Percentiles rank a stretch among this genome's conserved stretches.
phyloP scores from a whole-genome alignment of 1,140 invertebrate genomes.

The Calycopis cecrops region DNA sequence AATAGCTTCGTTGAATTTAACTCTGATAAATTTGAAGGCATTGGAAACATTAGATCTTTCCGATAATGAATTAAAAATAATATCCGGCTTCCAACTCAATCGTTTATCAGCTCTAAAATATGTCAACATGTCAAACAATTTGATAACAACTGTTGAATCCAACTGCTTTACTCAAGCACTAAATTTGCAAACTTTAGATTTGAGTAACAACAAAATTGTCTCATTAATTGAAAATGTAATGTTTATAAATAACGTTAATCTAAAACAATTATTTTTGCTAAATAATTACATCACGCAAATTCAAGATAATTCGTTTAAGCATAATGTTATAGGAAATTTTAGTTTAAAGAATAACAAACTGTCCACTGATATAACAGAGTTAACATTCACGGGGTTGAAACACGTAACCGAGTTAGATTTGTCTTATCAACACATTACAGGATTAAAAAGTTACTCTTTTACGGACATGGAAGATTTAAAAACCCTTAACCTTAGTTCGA shows the following conservation, averaged over 20 bases:
- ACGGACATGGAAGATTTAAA: slow-evolving; percentile 29
- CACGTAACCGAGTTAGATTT: slow-evolving; percentile 37
- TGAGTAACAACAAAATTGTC: slow-evolving; percentile 46
- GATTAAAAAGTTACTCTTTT: slow-evolving; percentile 40
- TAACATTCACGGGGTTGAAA: slow-evolving; percentile 40
- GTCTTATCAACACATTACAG: slow-evolving; percentile 38
- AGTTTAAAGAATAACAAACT: slow-evolving; percentile 48
- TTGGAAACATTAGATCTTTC: slow-evolving; percentile 42
- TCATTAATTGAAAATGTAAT: slow-evolving; percentile 36
- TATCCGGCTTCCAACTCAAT: slow-evolving; percentile 45
- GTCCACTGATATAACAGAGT: slow-evolving; percentile 31
- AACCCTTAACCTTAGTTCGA: slow-evolving; percentile 46
- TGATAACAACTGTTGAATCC: slow-evolving; percentile 39
- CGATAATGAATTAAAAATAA: slow-evolving; percentile 36
- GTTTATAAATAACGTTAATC: slow-evolving; percentile 41
- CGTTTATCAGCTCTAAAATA: slow-evolving; percentile 32
- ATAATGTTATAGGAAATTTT: slow-evolving; percentile 37
- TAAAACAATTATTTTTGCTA: slow-evolving; percentile 43
- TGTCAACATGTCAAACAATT: slow-evolving; percentile 49
- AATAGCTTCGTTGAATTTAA: slow-evolving; percentile 36
- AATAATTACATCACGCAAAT: slow-evolving; percentile 44
- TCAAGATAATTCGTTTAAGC: slow-evolving; percentile 41
- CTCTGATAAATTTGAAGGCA: slow-evolving; percentile 39
- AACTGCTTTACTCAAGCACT: slow-evolving; percentile 48
- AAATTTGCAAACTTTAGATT: slow-evolving; percentile 40